These are phyloP conservation scores for Melanotaenia parkinsoni DNA, from an alignment of 2,797 vertebrate species.

Conservation along the genomic window DNA sequence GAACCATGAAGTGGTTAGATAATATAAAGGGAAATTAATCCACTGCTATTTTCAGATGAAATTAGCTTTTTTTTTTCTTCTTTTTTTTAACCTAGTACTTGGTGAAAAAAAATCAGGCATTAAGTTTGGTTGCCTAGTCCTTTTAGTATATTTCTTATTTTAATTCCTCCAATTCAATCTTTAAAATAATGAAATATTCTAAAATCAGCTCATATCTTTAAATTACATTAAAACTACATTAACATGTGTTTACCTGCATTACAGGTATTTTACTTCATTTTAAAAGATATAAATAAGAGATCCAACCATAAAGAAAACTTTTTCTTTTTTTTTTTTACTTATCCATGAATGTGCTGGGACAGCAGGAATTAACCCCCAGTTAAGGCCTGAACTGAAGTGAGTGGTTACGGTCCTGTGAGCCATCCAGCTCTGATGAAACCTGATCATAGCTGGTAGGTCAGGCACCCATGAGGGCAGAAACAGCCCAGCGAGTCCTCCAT, in stretches of 20 bases:
- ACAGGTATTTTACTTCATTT: not conserved
- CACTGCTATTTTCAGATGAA: not conserved
- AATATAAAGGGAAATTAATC: not conserved
- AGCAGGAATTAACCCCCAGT: conserved; percentile 22
- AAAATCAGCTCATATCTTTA: not conserved
- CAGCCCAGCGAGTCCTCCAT: conserved; percentile 37
- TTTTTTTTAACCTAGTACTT: not conserved
- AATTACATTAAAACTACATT: not conserved
- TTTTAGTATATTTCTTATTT: not conserved
- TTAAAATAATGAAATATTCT: not conserved
- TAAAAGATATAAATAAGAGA: not conserved
- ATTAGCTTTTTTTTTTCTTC: not conserved
- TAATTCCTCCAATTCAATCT: no score
- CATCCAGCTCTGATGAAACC: conserved; percentile 58
- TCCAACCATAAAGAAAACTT: not conserved
- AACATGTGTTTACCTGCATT: not conserved
- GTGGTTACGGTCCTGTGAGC: conserved; percentile 45
- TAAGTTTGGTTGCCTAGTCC: no score
- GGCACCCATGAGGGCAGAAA: conserved; percentile 32
- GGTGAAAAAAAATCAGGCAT: not conserved
- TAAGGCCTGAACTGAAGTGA: conserved; percentile 47
- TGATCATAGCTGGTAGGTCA: conserved; percentile 67
- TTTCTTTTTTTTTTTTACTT: not conserved
- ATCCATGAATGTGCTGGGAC: conserved; percentile 9
- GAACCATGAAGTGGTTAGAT: not conserved